phyloP scores from a whole-genome alignment of 2,797 vertebrate genomes.

The Bucorvus abyssinicus region DNA sequence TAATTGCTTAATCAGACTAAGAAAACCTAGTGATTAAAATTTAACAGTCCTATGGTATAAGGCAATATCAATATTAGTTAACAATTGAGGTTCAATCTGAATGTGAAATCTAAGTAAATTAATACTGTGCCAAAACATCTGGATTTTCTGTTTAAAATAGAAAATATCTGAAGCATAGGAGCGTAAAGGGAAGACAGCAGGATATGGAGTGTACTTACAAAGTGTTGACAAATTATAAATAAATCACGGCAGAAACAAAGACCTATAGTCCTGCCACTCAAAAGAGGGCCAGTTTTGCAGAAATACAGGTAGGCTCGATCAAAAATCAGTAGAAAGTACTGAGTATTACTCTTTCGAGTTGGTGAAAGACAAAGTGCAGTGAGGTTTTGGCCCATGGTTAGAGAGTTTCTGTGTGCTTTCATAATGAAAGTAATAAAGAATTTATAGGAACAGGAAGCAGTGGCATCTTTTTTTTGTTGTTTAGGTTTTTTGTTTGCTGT shows the following conservation, averaged over 20 bases:
- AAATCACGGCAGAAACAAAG: background rate
- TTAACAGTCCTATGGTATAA: slow-evolving; percentile 10
- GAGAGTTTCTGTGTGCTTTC: background rate
- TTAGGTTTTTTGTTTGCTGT: background rate
- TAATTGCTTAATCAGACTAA: slow-evolving; percentile 57
- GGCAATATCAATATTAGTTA: slow-evolving; percentile 28
- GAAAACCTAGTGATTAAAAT: slow-evolving; percentile 43
- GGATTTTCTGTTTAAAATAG: slow-evolving; percentile 12
- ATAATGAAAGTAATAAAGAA: background rate
- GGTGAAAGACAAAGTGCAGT: background rate
- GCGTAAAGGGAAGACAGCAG: background rate
- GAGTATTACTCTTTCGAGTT: background rate
- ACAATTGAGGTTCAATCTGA: background rate
- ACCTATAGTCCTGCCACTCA: background rate
- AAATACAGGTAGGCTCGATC: background rate
- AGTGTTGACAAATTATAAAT: slow-evolving; percentile 23
- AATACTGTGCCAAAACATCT: background rate
- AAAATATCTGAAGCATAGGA: background rate
- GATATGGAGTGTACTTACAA: background rate
- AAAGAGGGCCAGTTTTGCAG: background rate
- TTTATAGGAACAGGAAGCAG: background rate
- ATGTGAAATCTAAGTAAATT: slow-evolving; percentile 11
- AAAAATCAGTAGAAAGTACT: background rate
- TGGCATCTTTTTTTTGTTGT: background rate
- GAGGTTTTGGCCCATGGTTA: background rate